Conservation (phyloP, 2,113 vertebrate genomes). For the Aptenodytes patagonicus region DNA sequence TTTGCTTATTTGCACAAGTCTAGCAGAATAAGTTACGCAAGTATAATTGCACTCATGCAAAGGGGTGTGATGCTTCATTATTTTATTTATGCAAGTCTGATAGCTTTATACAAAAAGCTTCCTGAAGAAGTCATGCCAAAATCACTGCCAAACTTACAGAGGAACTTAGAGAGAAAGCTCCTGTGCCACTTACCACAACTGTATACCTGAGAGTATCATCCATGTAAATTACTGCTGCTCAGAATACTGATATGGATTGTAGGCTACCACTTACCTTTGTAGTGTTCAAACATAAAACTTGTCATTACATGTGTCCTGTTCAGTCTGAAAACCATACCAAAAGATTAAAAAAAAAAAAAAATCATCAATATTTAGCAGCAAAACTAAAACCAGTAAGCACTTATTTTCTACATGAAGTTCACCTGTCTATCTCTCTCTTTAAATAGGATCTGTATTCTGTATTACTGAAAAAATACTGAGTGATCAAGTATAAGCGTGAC, state of each 20-base stretch:
- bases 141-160: neutral
- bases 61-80: neutral
- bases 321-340: neutral
- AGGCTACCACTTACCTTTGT: neutral
- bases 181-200: rapidly evolving
- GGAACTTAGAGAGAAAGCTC: neutral
- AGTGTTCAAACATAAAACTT: neutral
- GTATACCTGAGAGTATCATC: neutral
- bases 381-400: neutral
- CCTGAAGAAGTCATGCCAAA: neutral
- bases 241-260: neutral
- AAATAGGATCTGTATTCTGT: neutral
- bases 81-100: neutral
- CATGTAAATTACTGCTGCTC: neutral
- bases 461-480: neutral
- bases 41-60: neutral
- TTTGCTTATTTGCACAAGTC: neutral
- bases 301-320: neutral
- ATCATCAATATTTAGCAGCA: neutral
- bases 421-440: neutral
- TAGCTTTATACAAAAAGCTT: neutral
- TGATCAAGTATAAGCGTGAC: neutral
- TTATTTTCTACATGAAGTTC: neutral
- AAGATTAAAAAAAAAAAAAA: neutral
- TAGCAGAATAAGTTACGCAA: neutral